Conservation (phyloP, 2,113 vertebrate species). For the Zootoca vivipara region DNA sequence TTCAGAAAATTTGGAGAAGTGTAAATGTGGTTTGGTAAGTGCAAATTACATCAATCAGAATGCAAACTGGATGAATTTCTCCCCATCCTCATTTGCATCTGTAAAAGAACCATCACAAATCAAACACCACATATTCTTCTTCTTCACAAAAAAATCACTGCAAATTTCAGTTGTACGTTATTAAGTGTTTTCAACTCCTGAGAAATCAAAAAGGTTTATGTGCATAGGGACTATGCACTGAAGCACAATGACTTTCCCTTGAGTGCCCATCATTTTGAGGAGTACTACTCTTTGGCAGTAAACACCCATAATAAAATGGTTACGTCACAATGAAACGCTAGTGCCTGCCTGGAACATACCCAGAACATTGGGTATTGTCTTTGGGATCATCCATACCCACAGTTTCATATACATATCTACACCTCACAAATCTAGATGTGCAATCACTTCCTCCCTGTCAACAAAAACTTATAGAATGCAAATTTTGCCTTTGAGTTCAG, state of each 20-base stretch:
- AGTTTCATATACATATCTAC: not conserved
- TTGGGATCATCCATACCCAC: not conserved
- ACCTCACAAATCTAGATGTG: not conserved
- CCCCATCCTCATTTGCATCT: not conserved
- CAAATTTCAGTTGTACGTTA: not conserved
- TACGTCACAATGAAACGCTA: not conserved
- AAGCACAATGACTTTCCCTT: not conserved
- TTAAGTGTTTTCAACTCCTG: not conserved
- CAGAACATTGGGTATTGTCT: slow-evolving; percentile 7
- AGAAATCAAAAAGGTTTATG: not conserved
- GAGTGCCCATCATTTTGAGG: not conserved
- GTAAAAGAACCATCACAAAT: not conserved
- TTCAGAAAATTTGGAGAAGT: too few relatives aligned
- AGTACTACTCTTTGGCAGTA: not conserved
- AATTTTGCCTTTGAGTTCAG: slow-evolving; percentile 8
- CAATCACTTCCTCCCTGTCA: not conserved
- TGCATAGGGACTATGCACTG: not conserved
- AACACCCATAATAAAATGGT: not conserved
- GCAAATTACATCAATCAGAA: too few relatives aligned
- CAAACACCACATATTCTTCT: not conserved
- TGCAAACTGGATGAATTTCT: too few relatives aligned
- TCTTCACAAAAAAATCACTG: too few relatives aligned
- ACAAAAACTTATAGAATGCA: not conserved
- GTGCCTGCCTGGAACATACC: slow-evolving; percentile 35
- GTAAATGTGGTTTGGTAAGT: too few relatives aligned